Evolutionary conservation across 2,888 invertebrate genomes (phyloP), one percentile per base, ranked within the genome.

Genomic region (Seira sanloemensis): DNA sequence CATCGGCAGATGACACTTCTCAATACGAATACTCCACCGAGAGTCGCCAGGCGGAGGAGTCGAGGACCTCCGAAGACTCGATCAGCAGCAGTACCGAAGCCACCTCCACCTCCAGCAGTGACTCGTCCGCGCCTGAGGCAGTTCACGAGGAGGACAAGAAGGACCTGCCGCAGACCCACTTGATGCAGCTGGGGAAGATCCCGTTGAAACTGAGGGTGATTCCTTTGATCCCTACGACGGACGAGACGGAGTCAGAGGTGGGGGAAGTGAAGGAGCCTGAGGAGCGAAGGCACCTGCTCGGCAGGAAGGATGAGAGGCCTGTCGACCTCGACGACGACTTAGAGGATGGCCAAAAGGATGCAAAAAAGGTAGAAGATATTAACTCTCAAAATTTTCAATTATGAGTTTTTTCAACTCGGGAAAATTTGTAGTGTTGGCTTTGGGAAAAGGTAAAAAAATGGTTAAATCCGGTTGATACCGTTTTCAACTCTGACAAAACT

Each of bases 191-290:
- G 37, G 69, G 80, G 0, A 80, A 69, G 62, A 62, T 80, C 19
- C 80, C 80, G 0, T n/a, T 80, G 69, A 75, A 68, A 1, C 67
- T 68, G 24, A 66, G 75, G 46, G 37, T 79, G 2, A 67, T 79
- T 26, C 73, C 79, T 12, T 37, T 80, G 25, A 9, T 80, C 5
- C 65, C 46, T 12, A 21, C 66, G 16, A 27, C 66, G 24, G 16
- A 18, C 18, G 58, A 58, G n/a, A n/a, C n/a, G n/a, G n/a, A n/a
- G n/a, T n/a, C n/a, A n/a, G n/a, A n/a, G n/a, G n/a, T n/a, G n/a
- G n/a, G n/a, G 54, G n/a, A n/a, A n/a, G n/a, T n/a, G n/a, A n/a
- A n/a, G n/a, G n/a, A n/a, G n/a, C n/a, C n/a, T n/a, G 50, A 77
- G 58, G 65, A 72, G 50, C 65, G 19, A 18, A 65, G 66, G 21